Conservation (phyloP, 2,797 vertebrate species). For the Discoglossus pictus region DNA sequence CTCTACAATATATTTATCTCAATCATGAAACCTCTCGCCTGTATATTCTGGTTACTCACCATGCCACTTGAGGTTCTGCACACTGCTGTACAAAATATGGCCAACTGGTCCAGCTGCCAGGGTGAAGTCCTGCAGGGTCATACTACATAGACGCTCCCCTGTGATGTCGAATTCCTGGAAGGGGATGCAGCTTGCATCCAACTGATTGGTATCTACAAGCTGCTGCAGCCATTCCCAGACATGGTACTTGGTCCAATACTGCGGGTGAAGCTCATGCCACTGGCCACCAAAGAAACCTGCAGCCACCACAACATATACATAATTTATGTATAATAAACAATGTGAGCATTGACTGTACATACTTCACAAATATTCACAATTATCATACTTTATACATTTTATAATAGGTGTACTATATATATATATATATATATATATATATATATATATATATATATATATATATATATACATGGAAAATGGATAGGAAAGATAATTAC, state of each 20-base stretch:
- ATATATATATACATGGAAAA: too few relatives aligned
- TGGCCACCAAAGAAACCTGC: slow-evolving; percentile 78
- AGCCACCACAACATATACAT: slow-evolving; percentile 30
- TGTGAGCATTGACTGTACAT: too few relatives aligned
- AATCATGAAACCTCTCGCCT: too few relatives aligned
- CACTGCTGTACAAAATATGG: slow-evolving; percentile 86
- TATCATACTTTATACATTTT: too few relatives aligned
- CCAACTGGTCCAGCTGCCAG: slow-evolving; percentile 85
- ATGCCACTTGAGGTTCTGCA: slow-evolving; percentile 89
- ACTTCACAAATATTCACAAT: too few relatives aligned
- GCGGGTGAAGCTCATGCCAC: slow-evolving; percentile 89
- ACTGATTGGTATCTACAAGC: slow-evolving; percentile 92
- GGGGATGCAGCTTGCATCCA: slow-evolving; percentile 88
- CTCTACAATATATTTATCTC: too few relatives aligned
- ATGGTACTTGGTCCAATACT: slow-evolving; percentile 95
- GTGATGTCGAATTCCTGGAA: slow-evolving; percentile 95
- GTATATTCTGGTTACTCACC: slow-evolving; percentile 67
- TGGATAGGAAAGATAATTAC: too few relatives aligned
- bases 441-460: too few relatives aligned
- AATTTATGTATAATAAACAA: too few relatives aligned
- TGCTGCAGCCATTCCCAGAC: slow-evolving; percentile 99
- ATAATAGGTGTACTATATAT: too few relatives aligned
- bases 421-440: too few relatives aligned
- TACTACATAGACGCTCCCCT: slow-evolving; percentile 88
- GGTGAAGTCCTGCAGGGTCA: slow-evolving; percentile 90